Conservation (phyloP, 1,140 invertebrate species). For the Drosophila navojoa region DNA sequence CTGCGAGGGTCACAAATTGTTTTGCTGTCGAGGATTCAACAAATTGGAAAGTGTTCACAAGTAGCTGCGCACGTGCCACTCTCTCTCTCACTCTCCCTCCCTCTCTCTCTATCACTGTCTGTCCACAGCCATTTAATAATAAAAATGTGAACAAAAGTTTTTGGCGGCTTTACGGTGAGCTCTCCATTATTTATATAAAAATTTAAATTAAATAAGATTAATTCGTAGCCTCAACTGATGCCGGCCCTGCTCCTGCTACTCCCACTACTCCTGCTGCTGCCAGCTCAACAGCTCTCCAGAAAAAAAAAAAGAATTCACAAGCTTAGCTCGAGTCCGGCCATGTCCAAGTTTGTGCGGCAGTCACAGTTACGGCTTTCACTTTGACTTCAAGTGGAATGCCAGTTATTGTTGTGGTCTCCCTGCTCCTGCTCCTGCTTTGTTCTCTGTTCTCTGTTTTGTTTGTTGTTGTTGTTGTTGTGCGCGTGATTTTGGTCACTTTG, state of each 20-base stretch:
- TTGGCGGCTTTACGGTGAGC: slow-evolving; percentile 38
- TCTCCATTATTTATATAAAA: slow-evolving; percentile 77
- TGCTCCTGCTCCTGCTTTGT: not conserved
- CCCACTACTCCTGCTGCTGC: not conserved
- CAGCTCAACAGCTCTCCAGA: slow-evolving; percentile 1
- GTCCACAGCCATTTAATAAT: slow-evolving; percentile 71
- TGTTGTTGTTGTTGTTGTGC: slow-evolving; percentile 32
- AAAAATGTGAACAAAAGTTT: slow-evolving; percentile 69
- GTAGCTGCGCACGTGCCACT: slow-evolving; percentile 64
- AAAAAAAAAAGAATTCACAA: not conserved
- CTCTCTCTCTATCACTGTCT: not conserved
- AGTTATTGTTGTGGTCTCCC: slow-evolving; percentile 16
- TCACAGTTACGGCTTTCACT: slow-evolving; percentile 26
- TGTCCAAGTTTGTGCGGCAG: slow-evolving; percentile 22
- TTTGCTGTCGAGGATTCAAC: slow-evolving; percentile 71
- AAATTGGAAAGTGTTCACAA: slow-evolving; percentile 79
- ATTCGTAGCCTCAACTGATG: slow-evolving; percentile 40
- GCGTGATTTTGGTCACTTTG: slow-evolving; percentile 61
- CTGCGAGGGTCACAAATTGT: slow-evolving; percentile 69
- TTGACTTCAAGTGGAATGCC: slow-evolving; percentile 37
- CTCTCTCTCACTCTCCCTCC: not conserved
- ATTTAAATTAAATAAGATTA: slow-evolving; percentile 81
- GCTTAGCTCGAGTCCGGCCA: not conserved
- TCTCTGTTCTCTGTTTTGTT: not conserved
- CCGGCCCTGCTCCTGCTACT: not conserved